phyloP scores from a whole-genome alignment of 2,797 vertebrate genomes.

The Liparis tanakae region DNA sequence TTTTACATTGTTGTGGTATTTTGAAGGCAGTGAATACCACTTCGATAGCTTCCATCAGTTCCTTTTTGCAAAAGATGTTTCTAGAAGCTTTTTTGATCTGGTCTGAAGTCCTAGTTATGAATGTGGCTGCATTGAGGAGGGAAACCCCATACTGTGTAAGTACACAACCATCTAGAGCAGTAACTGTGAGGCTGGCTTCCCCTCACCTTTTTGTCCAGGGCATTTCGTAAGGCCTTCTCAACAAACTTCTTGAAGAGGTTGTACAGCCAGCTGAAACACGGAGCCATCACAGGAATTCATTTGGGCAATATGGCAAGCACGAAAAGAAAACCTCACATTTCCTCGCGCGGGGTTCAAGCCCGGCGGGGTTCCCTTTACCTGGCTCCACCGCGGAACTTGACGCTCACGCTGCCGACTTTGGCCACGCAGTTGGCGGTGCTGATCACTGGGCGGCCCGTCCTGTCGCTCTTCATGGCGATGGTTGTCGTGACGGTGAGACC shows the following conservation, averaged over 20 bases:
- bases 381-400: conserved; percentile 81
- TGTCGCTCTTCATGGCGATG: conserved; percentile 72
- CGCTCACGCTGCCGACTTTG: conserved; percentile 39
- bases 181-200: too few species aligned
- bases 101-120: background rate
- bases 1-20: background rate
- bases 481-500: conserved; percentile 65
- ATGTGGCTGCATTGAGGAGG: background rate
- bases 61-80: background rate
- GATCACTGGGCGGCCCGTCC: conserved; percentile 76
- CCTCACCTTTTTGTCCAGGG: conserved; percentile 76
- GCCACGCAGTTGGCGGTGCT: conserved; percentile 66
- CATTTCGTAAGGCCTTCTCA: conserved; percentile 63
- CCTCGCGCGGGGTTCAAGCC: background rate
- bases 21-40: background rate
- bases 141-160: background rate
- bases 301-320: background rate
- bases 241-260: conserved; percentile 77
- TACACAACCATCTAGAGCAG: background rate
- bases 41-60: background rate
- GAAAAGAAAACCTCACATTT: background rate
- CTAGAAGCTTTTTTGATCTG: background rate
- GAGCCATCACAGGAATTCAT: conserved; percentile 15
- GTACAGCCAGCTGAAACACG: conserved; percentile 82
- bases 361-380: conserved; percentile 67